These are phyloP conservation scores for Salvator merianae DNA, from an alignment of 2,113 vertebrate species.

Conservation along the genomic window DNA sequence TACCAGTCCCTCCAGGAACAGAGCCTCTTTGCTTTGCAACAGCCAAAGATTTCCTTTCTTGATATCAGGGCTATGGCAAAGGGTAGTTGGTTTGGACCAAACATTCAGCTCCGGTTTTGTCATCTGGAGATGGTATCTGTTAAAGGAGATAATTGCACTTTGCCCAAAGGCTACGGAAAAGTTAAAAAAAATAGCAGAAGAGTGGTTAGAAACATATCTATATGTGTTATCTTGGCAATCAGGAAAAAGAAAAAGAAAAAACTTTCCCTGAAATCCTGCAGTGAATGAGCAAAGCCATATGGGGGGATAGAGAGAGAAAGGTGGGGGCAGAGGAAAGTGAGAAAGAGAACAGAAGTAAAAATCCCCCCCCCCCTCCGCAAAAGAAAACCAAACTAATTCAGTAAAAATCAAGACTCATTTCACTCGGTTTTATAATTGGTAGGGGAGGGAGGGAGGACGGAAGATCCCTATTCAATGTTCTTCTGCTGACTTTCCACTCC, in stretches of 20 bases:
- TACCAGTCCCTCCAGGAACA: constrained; percentile 11
- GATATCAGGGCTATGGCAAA: background rate
- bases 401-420: constrained; percentile 57
- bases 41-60: constrained; percentile 22
- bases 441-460: background rate
- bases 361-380: constrained; percentile 2
- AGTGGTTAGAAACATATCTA: constrained; percentile 25
- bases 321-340: background rate
- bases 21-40: background rate
- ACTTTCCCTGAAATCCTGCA: constrained; percentile 17
- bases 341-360: constrained; percentile 11
- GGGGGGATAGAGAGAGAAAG: background rate
- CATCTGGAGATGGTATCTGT: constrained; percentile 47
- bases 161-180: constrained; percentile 52
- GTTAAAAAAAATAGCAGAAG: constrained; percentile 52
- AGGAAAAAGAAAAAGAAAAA: too few species aligned
- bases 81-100: constrained; percentile 5
- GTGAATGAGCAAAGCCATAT: background rate
- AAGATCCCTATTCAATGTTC: constrained; percentile 23
- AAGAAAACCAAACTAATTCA: constrained; percentile 33
- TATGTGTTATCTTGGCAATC: constrained; percentile 22
- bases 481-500: constrained; percentile 26
- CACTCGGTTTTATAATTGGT: constrained; percentile 46
- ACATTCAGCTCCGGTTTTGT: constrained; percentile 43
- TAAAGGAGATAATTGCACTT: constrained; percentile 54